Conservation (phyloP, 2,113 vertebrate genomes). For the Grammatotria lemairii region DNA sequence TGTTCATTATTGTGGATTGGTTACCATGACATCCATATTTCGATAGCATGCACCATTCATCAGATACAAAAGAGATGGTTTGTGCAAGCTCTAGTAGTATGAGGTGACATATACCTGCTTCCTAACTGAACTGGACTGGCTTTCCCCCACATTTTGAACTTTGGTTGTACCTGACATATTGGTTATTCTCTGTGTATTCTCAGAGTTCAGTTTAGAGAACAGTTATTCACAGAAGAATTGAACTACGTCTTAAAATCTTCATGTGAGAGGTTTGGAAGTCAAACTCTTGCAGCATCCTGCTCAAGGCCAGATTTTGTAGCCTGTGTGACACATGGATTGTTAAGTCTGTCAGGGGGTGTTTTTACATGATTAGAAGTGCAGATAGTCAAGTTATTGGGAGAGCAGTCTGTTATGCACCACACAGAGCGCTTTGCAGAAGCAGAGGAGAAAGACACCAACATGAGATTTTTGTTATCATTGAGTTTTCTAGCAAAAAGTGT, state of each 20-base stretch:
- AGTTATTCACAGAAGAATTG: not conserved
- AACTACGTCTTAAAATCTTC: not conserved
- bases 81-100: not conserved
- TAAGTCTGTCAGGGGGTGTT: not conserved
- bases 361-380: not conserved
- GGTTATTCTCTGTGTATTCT: not conserved
- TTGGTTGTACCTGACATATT: not conserved
- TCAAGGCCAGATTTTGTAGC: not conserved
- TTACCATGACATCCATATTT: not conserved
- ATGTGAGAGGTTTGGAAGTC: not conserved
- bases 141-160: not conserved
- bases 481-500: not conserved
- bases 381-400: not conserved
- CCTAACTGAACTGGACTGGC: not conserved
- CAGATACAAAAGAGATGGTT: not conserved
- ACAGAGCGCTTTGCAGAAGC: not conserved
- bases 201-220: not conserved
- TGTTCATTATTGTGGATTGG: not conserved
- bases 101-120: not conserved
- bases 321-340: not conserved
- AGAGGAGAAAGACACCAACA: not conserved
- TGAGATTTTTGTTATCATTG: not conserved
- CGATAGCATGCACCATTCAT: not conserved
- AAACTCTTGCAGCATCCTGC: not conserved
- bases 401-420: not conserved